phyloP scores from a whole-genome alignment of 2,113 vertebrate species.

The Pyrgilauda ruficollis region DNA sequence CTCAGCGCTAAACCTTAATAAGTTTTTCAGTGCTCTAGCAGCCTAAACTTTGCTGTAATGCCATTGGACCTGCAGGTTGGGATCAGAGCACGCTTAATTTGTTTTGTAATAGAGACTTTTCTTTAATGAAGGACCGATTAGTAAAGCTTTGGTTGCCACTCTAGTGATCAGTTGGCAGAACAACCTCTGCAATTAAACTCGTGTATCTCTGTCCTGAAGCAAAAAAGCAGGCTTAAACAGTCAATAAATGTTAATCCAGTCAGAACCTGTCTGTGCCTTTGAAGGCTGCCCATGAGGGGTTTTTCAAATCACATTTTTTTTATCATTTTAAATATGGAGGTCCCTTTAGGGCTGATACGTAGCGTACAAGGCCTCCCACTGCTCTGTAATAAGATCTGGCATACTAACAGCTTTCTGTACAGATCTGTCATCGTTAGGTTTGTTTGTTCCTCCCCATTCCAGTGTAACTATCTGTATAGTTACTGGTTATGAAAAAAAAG shows the following conservation, averaged over 20 bases:
- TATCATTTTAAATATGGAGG: slow-evolving; percentile 85
- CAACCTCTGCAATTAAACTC: slow-evolving; percentile 93
- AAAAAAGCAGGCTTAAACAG: slow-evolving; percentile 89
- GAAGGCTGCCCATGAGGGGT: slow-evolving; percentile 90
- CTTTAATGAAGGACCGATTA: slow-evolving; percentile 98
- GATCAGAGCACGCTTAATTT: slow-evolving; percentile 98
- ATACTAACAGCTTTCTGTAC: slow-evolving; percentile 83
- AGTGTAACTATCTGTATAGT: slow-evolving; percentile 22
- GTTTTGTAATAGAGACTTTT: slow-evolving; percentile 99
- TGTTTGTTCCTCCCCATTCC: slow-evolving; percentile 50
- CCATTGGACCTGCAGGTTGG: slow-evolving; percentile 92
- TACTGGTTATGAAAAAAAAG: slow-evolving; percentile 40
- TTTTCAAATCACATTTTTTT: slow-evolving; percentile 76
- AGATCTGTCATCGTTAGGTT: slow-evolving; percentile 74
- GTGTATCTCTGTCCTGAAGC: slow-evolving; percentile 93
- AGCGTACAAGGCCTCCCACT: slow-evolving; percentile 81
- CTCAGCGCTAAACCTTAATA: slow-evolving; percentile 98
- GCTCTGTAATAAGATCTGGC: slow-evolving; percentile 88
- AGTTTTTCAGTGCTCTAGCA: slow-evolving; percentile 93
- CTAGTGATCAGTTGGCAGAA: slow-evolving; percentile 97
- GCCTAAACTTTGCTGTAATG: slow-evolving; percentile 95
- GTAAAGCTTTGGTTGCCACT: slow-evolving; percentile 94
- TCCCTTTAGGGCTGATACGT: slow-evolving; percentile 82
- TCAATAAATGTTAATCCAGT: slow-evolving; percentile 99
- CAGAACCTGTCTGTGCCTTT: slow-evolving; percentile 92